A percentile compares a stretch with the other conserved stretches of the same genome.
phyloP scores from a whole-genome alignment of 1,140 invertebrate species.

The Drosophila bocki region DNA sequence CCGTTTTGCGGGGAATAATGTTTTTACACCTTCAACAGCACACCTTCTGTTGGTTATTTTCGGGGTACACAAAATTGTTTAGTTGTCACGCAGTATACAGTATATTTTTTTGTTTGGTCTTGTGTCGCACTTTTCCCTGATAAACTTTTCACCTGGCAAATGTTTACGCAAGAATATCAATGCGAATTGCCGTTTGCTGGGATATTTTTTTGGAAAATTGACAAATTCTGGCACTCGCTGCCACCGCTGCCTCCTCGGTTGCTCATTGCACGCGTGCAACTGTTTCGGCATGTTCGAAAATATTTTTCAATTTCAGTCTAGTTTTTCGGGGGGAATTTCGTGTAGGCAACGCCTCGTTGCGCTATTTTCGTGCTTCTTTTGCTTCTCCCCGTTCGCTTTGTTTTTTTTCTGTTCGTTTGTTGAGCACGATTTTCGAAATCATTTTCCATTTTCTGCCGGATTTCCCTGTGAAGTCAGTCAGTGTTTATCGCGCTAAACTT shows the following conservation, averaged over 20 bases:
- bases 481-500: constrained; percentile 76
- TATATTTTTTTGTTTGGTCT: constrained; percentile 20
- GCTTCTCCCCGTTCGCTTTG: constrained; percentile 23
- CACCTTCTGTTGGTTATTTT: constrained; percentile 70
- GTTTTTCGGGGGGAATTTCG: constrained; percentile 49
- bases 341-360: constrained; percentile 51
- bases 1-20: constrained; percentile 9
- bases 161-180: constrained; percentile 51
- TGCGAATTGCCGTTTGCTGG: constrained; percentile 25
- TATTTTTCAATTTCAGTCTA: constrained; percentile 71
- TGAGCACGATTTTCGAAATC: constrained; percentile 70
- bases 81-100: constrained; percentile 28
- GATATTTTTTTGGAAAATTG: constrained; percentile 51
- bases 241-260: constrained; percentile 22
- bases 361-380: constrained; percentile 65
- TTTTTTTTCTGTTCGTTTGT: background rate
- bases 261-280: constrained; percentile 70
- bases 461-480: constrained; percentile 55
- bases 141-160: constrained; percentile 49
- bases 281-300: constrained; percentile 56
- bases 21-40: constrained; percentile 4
- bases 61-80: constrained; percentile 71
- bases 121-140: background rate
- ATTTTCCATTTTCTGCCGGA: constrained; percentile 42
- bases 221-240: constrained; percentile 39